Percentiles rank a stretch among this genome's conserved stretches.
Evolutionary conservation across 2,113 vertebrate species (phyloP).

Genomic region (Percopsis transmontana): DNA sequence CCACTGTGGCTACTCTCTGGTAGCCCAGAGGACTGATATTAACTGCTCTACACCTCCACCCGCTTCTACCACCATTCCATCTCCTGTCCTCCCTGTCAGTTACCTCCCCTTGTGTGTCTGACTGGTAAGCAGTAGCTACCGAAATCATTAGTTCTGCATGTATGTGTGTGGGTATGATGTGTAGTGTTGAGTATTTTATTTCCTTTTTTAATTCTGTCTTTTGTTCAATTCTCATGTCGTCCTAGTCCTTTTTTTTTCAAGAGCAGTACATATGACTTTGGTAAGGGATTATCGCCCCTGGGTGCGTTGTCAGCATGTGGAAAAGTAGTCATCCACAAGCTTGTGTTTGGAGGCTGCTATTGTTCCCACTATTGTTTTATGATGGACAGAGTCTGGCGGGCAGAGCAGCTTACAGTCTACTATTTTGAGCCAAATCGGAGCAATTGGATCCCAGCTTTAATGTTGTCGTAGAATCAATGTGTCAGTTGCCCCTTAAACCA

Average conservation of each 20-base stretch:
- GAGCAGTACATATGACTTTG: constrained; percentile 50
- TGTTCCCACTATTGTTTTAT: constrained; percentile 39
- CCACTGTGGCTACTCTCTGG: constrained; percentile 28
- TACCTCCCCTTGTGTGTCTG: constrained; percentile 32
- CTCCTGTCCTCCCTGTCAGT: constrained; percentile 21
- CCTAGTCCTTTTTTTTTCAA: constrained; percentile 29
- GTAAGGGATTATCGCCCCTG: constrained; percentile 40
- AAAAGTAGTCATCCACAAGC: constrained; percentile 34
- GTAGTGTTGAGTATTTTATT: constrained; percentile 52
- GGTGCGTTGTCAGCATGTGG: constrained; percentile 47
- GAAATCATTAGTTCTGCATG: constrained; percentile 48
- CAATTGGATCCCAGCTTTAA: constrained; percentile 18
- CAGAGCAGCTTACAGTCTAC: constrained; percentile 35
- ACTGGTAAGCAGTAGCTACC: constrained; percentile 38
- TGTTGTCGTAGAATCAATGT: constrained; percentile 8
- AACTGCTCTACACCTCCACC: constrained; percentile 40
- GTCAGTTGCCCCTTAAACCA: constrained; percentile 30
- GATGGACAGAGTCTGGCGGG: constrained; percentile 35
- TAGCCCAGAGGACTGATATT: constrained; percentile 44
- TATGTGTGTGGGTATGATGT: constrained; percentile 41
- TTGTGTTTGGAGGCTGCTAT: constrained; percentile 47
- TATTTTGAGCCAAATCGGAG: constrained; percentile 38
- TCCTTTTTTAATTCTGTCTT: constrained; percentile 34
- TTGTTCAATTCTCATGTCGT: constrained; percentile 45
- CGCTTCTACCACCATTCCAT: constrained; percentile 15